Base-by-base conservation (phyloP, 2,797 vertebrate genomes). In the Sardinella longiceps region DNA sequence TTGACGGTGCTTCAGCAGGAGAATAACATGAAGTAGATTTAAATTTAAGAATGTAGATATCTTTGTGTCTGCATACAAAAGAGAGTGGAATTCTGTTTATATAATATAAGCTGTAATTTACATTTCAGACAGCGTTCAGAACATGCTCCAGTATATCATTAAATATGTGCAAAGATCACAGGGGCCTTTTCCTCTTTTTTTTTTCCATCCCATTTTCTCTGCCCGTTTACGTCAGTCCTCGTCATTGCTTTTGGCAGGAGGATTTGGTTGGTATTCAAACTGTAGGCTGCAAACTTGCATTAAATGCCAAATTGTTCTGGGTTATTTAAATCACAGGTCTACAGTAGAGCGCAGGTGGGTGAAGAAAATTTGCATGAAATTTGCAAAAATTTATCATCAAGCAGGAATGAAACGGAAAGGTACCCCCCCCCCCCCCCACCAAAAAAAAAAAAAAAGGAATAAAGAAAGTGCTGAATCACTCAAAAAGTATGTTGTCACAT, bases 201-300 rank as follows among this genome's bases (percentile, higher is more conserved):
- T 48, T 77, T 87, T 81, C 84, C 83, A 53, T 28, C 63, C 33
- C 82, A 37, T 63, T 70, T 80, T 53, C 14, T 85, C 85, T 88
- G 58, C 37, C 66, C 33, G 37, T 86, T 87, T 90, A 81, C 85
- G 82, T 88, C 85, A 91, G 87, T 87, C 80, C 85, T 81, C 20
- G 5, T 89, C 85, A 84, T 86, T 84, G 25, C 86, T 77, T 74
- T 74, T 86, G 60, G 56, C 86, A 88, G 66, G 86, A 46, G 82
- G 60, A 80, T 86, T 74, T 11, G 0, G 48, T 81, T 84, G 14
- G 48, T 80, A 85, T 89, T 84, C 46, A 84, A 81, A 58, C 45
- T 58, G 60, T 84, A 58, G 66, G 58, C 83, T 46, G 84, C 85
- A 81, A 87, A 88, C 85, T 33, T 74, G 33, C 30, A 33, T 74